phyloP scores from a whole-genome alignment of 2,113 vertebrate genomes.

The Tricholaema leucomelas region DNA sequence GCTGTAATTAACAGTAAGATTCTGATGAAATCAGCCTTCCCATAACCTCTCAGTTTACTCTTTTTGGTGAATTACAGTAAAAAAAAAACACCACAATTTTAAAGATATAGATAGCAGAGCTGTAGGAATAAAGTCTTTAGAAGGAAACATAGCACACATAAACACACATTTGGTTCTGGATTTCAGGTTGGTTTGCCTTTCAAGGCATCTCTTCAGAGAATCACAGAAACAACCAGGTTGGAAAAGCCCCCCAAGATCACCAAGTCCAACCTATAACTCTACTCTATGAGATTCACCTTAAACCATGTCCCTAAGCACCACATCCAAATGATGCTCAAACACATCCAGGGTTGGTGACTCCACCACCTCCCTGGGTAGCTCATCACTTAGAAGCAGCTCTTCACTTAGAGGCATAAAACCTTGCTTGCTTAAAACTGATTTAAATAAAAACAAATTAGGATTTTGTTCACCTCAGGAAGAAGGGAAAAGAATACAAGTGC shows the following conservation, averaged over 20 bases:
- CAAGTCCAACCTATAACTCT: no score
- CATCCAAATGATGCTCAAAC: no score
- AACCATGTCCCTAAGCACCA: no score
- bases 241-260: no score
- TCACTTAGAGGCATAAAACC: not conserved
- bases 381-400: not conserved
- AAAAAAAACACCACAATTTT: not conserved
- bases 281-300: no score
- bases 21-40: not conserved
- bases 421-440: not conserved
- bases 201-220: not conserved
- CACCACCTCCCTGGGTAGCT: no score
- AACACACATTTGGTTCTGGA: rapidly evolving
- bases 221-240: no score
- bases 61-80: not conserved
- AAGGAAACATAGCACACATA: not conserved
- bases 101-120: not conserved
- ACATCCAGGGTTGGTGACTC: no score
- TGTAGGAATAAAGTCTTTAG: not conserved
- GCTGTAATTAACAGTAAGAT: not conserved
- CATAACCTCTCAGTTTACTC: not conserved
- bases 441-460: no score
- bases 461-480: not conserved
- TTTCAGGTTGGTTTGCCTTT: not conserved
- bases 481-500: not conserved